Evolutionary conservation across 2,113 vertebrate species (phyloP), one percentile per base, ranked within the genome.

Genomic region (Epinephelus cyanopodus): DNA sequence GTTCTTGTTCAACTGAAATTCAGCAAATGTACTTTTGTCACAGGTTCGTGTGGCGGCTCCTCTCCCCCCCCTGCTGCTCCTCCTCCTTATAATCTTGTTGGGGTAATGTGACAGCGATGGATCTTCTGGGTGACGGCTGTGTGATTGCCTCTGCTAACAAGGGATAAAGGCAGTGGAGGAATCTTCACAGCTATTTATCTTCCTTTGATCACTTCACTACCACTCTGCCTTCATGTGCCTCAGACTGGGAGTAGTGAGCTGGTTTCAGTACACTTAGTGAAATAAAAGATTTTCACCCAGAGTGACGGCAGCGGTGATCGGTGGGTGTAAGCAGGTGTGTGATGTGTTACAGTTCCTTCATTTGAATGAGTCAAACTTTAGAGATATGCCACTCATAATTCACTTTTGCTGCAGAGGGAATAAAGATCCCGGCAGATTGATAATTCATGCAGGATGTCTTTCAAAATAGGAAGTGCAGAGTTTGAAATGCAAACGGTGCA

Each of bases 111-210:
- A 90, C 83, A 39, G 76, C 84, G 86, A 90, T 89, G 91, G 87
- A 90, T 93, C 90, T 77, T 67, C 69, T 52, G 23, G 56, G 70
- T 79, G 90, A 84, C 68, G 23, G 85, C 72, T 72, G 67, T 82
- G 65, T 91, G 92, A 93, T 91, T 91, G 93, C 84, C 74, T 91
- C 86, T 25, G 70, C 84, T 91, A 88, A 90, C 84, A 85, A 86
- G 91, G 87, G 84, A 89, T 91, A 76, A 88, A 91, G 82, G 86
- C 79, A 87, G 82, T 11, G 70, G 79, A 85, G 68, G 66, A 87
- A 77, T 85, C 73, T 79, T 79, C 79, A 66, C 72, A 64, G 88
- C 77, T 89, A 71, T 91, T 93, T 86, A 87, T 92, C 87, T 92
- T 73, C 79, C 86, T 89, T 88, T 92, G 87, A 93, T 92, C 90